A percentile compares a stretch with the other conserved stretches of the same genome.
Conservation (phyloP, 2,888 invertebrate species). For the Orthonychiurus folsomi region DNA sequence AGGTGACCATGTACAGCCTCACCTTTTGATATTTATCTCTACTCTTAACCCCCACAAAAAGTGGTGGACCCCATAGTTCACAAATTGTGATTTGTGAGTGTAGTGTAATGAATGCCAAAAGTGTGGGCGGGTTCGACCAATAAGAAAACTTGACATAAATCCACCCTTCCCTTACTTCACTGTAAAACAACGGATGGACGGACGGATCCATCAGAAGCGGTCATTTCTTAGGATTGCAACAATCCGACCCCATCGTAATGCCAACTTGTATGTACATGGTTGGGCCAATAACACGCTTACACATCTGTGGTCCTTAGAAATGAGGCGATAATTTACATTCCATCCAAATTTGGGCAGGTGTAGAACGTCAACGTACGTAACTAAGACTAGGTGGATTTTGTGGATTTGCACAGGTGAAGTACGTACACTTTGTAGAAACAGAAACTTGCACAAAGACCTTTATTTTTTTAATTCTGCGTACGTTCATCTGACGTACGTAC, state of each 20-base stretch:
- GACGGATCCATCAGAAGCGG: too few relatives aligned
- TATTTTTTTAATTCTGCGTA: neutral
- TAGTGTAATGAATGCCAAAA: neutral
- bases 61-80: neutral
- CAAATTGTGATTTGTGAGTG: neutral
- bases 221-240: too few relatives aligned
- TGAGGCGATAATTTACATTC: neutral
- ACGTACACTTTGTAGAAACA: neutral
- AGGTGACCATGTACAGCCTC: neutral
- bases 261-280: too few relatives aligned
- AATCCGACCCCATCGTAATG: neutral
- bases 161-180: neutral
- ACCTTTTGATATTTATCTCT: neutral
- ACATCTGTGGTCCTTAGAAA: neutral
- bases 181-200: too few relatives aligned
- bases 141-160: neutral
- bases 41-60: neutral
- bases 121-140: neutral
- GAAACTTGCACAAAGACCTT: neutral
- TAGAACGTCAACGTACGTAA: too few relatives aligned
- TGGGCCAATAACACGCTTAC: too few relatives aligned
- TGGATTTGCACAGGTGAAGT: neutral
- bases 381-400: too few relatives aligned
- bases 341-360: neutral
- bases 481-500: neutral